Base-by-base conservation (phyloP, 2,888 invertebrate genomes). In the Maniola hyperantus region DNA sequence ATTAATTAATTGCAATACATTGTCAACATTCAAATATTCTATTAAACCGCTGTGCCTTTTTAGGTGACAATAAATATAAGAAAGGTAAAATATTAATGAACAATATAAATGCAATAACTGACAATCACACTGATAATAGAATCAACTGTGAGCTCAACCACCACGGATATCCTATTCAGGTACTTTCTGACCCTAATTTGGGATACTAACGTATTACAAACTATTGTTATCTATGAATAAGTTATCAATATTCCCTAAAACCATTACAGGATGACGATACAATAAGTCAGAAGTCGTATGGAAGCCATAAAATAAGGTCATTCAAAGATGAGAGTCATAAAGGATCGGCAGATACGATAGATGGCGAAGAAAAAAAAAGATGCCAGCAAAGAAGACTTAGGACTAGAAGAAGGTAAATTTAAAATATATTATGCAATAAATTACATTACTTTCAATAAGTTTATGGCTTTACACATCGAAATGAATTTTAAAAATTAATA, bases 241-340 rank as follows among this genome's bases (percentile, higher is more conserved):
- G 7, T n/a, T 11, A 33, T 61, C 2, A 61, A 33, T 51, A 55
- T 61, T 42, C 44, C 13, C 51, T 58, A 54, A 2, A 42, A 67
- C 61, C 64, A 51, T 79, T 80, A 65, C 71, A 94, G 93, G 95
- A 95, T 79, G 96, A 96, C 80, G 96, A 96, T 88, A 95, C 95
- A 84, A 95, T 95, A 80, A 97, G 97, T 93, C 97, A 97, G 89
- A 97, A 97, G 91, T 97, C 97, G 62, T 97, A 97, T 83, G 97
- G 97, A 79, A 97, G 97, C 88, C 97, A 97, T 89, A 97, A 97
- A 88, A 96, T 97, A 87, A 94, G 97, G 81, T 95, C 96, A 72
- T 97, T 96, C 84, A 97, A 97, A 92, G 97, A 97, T 82, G 97
- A 97, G 88, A 97, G 97, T 90, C 97, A 97, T 86, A 97, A 97